These are phyloP conservation scores for Eretmochelys imbricata DNA, from an alignment of 2,113 vertebrate genomes.

Conservation along the genomic window DNA sequence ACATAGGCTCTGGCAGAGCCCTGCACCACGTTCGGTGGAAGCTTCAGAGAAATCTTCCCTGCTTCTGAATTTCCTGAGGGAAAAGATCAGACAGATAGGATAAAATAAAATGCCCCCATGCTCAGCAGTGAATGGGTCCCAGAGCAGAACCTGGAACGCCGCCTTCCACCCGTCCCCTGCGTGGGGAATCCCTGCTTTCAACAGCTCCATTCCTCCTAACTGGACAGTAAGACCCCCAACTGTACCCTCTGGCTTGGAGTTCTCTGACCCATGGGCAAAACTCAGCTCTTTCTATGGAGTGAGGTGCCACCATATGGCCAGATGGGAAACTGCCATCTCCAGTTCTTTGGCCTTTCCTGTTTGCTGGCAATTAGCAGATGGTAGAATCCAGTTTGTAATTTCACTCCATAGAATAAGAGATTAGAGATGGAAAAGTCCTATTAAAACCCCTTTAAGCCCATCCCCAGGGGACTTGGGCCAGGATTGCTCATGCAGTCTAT, in stretches of 20 bases:
- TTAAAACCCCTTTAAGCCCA: not conserved
- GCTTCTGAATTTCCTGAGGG: conserved; percentile 46
- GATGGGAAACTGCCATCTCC: not conserved
- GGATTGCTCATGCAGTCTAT: not conserved
- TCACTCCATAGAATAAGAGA: not conserved
- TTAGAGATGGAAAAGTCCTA: not conserved
- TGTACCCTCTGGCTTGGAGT: not conserved
- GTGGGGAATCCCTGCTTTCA: not conserved
- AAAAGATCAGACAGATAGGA: not conserved
- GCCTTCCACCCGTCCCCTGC: not conserved
- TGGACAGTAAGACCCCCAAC: not conserved
- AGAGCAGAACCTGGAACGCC: not conserved
- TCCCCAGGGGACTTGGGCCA: not conserved
- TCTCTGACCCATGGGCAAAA: not conserved
- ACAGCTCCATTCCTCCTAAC: not conserved
- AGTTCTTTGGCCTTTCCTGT: not conserved
- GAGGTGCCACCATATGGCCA: not conserved
- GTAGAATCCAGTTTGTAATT: not conserved
- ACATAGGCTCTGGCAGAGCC: conserved; percentile 74
- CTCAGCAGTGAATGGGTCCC: not conserved
- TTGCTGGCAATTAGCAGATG: not conserved
- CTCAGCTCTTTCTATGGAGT: rapidly evolving
- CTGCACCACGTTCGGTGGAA: conserved; percentile 71
- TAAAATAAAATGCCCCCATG: not conserved
- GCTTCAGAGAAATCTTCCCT: conserved; percentile 37